These are phyloP conservation scores for Sebastes ruberrimus DNA, from an alignment of 2,797 vertebrate genomes.

Conservation along the genomic window DNA sequence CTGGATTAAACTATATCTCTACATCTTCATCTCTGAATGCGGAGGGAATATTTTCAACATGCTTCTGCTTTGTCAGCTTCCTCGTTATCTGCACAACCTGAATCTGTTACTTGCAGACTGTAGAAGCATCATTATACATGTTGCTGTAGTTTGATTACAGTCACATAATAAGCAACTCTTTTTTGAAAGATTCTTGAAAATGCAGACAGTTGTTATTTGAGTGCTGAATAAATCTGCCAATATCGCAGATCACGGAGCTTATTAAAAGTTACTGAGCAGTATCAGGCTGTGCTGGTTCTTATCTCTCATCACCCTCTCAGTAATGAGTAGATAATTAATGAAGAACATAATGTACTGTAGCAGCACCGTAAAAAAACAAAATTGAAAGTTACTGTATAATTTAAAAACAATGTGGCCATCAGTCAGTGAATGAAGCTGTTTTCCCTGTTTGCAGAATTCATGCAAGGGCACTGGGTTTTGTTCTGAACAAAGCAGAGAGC, in stretches of 20 bases:
- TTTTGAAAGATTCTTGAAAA: not conserved
- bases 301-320: conserved; percentile 16
- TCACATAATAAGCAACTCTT: conserved; percentile 1
- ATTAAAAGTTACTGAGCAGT: conserved; percentile 10
- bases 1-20: conserved; percentile 13
- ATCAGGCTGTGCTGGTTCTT: not conserved
- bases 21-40: not conserved
- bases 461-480: conserved; percentile 20
- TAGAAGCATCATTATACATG: not conserved
- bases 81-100: conserved; percentile 21
- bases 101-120: not conserved
- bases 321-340: conserved; percentile 18
- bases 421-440: conserved; percentile 27
- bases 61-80: conserved; percentile 35
- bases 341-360: not conserved
- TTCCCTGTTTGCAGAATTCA: conserved; percentile 11
- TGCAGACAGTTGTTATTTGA: not conserved
- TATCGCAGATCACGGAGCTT: not conserved
- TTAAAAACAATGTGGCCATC: conserved; percentile 28
- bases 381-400: conserved; percentile 16
- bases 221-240: conserved; percentile 9
- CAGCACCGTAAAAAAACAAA: not conserved
- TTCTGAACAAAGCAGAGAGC: conserved; percentile 29
- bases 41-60: not conserved
- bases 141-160: not conserved